Percentiles rank a stretch among this genome's conserved stretches.
Conservation (phyloP, 2,888 invertebrate species). For the Eupsilia transversa region DNA sequence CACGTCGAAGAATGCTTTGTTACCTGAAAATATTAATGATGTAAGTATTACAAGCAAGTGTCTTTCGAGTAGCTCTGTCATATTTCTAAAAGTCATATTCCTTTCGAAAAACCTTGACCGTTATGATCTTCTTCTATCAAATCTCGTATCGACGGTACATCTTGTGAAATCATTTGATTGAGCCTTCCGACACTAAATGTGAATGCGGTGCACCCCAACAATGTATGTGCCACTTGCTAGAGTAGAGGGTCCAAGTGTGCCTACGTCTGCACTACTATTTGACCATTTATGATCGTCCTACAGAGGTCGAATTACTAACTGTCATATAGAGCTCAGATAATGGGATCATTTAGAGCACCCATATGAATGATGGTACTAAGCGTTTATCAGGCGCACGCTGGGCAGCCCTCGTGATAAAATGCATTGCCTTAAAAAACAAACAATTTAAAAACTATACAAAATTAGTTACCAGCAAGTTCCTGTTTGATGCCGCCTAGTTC, state of each 20-base stretch:
- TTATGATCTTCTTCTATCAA: not conserved
- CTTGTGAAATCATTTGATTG: not conserved
- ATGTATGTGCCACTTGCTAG: not conserved
- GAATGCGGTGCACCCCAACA: not conserved
- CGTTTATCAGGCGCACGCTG: not conserved
- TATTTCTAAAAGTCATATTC: not conserved
- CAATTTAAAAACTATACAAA: not conserved
- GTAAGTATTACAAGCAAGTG: not conserved
- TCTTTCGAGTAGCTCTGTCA: not conserved
- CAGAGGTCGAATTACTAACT: too few species aligned
- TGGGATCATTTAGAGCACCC: not conserved
- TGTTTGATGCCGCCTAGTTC: conserved; percentile 95
- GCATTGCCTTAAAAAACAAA: not conserved
- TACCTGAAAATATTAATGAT: conserved; percentile 87
- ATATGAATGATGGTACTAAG: not conserved
- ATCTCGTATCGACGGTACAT: not conserved
- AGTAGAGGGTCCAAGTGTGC: not conserved
- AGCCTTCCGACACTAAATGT: not conserved
- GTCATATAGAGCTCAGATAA: not conserved
- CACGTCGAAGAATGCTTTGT: conserved; percentile 97
- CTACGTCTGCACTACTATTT: too few species aligned
- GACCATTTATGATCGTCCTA: too few species aligned
- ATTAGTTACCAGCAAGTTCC: conserved; percentile 91
- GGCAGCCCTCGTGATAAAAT: not conserved
- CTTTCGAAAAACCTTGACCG: not conserved